Conservation (phyloP, 1,140 invertebrate genomes). For the Paraescarpia echinospica region DNA sequence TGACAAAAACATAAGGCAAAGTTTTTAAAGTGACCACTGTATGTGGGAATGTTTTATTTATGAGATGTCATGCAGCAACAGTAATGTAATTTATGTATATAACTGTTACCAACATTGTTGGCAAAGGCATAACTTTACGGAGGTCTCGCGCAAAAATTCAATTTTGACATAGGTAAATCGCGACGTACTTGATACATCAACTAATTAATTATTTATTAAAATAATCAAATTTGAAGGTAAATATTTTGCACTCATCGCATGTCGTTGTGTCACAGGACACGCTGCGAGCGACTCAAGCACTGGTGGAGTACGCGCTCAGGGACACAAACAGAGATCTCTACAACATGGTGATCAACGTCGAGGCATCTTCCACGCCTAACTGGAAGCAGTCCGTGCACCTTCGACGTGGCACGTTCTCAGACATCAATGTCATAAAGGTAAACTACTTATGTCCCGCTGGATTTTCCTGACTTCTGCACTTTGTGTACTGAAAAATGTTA, state of each 20-base stretch:
- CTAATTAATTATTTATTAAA: no score
- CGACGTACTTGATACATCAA: no score
- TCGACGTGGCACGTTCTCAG: not conserved
- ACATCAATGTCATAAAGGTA: not conserved
- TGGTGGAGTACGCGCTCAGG: not conserved
- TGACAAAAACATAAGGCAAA: no score
- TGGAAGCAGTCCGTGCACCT: conserved; percentile 11
- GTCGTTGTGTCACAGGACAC: not conserved
- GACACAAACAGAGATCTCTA: conserved; percentile 19
- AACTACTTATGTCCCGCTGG: not conserved
- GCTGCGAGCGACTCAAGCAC: not conserved
- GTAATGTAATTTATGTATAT: no score
- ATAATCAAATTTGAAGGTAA: no score
- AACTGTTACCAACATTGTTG: no score
- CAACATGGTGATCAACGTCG: not conserved
- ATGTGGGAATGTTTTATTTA: no score
- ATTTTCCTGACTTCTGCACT: not conserved
- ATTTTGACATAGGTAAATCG: no score
- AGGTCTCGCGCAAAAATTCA: no score
- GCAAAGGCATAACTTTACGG: no score
- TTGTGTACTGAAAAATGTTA: not conserved
- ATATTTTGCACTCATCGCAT: not conserved
- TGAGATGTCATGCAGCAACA: no score
- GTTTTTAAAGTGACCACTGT: no score
- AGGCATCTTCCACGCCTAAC: not conserved